These are phyloP conservation scores for Elephantulus edwardii DNA, from an alignment of 2,113 vertebrate genomes.

Conservation along the genomic window DNA sequence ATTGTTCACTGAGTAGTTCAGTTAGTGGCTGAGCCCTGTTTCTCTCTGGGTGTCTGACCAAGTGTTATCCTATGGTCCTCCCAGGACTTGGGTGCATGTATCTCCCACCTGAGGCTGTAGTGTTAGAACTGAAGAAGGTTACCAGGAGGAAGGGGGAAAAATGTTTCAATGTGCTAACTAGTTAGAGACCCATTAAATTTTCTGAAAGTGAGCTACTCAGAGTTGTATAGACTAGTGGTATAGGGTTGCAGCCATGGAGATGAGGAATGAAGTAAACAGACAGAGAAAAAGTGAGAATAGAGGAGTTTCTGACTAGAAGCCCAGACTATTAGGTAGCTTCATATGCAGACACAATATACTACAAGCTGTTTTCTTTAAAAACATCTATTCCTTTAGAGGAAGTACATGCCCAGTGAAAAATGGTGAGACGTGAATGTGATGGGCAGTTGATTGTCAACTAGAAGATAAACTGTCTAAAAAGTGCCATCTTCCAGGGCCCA, in stretches of 20 bases:
- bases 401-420: not conserved
- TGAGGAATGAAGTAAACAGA: not conserved
- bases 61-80: not conserved
- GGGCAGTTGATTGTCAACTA: not conserved
- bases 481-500: not conserved
- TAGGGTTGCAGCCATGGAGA: not conserved
- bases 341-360: not conserved
- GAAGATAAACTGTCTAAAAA: not conserved
- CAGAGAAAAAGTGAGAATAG: not conserved
- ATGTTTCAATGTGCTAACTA: not conserved
- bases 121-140: not conserved
- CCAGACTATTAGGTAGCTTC: not conserved
- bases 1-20: not conserved
- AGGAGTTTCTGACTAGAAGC: not conserved
- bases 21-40: not conserved
- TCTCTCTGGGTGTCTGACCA: not conserved
- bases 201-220: not conserved
- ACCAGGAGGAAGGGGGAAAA: not conserved
- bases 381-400: not conserved
- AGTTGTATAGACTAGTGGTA: not conserved
- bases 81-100: not conserved
- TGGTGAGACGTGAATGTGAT: not conserved
- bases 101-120: not conserved
- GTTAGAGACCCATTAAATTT: not conserved
- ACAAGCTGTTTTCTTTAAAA: not conserved